Base-by-base conservation (phyloP, 1,140 invertebrate genomes). In the Notospermus geniculatus region DNA sequence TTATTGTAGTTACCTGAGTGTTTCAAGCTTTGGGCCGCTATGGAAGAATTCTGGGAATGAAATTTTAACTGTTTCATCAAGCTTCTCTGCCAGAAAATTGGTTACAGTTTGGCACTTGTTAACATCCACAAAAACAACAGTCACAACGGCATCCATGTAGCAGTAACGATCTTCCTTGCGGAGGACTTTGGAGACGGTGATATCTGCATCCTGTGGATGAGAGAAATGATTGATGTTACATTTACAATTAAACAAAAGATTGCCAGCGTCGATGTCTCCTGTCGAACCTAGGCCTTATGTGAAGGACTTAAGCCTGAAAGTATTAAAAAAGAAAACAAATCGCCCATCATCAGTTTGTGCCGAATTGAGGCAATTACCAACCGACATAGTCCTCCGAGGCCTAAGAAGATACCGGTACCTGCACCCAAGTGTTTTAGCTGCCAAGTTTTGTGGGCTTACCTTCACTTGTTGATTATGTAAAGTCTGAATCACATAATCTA, bases 81-180 rank as follows among this genome's bases (percentile, higher is more conserved):
- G 68, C 60, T 80, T 80, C 60, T 80, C 78, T 9, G 74, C 71
- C 9, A 80, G 58, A 0, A 77, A 64, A 57, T 80, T 80, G 32
- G 71, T 69, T 15, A 77, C 68, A 46, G 65, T 67, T 58, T 77
- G 72, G 59, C 73, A 78, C 54, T 73, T 74, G 23, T 75, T 65
- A 32, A 76, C 59, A 59, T 80, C 76, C 15, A 64, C 56, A 59
- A 80, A 77, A n/a, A 72, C 58, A 4, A 68, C 73, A 46, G 66
- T 62, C 0, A 80, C 56, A 32, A 78, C 72, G n/a, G 63, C 59
- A 55, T 69, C 67, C 59, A 75, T 61, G 30, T 68, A 53, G 53
- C 70, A 77, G 62, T 71, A 66, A 0, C 53, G 61, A 19, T 77
- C 75, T 27, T 60, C 59, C 62, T 72, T 65, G 28, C 66, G 65